Evolutionary conservation across 2,113 vertebrate species (phyloP).

Genomic region (Upupa epops): DNA sequence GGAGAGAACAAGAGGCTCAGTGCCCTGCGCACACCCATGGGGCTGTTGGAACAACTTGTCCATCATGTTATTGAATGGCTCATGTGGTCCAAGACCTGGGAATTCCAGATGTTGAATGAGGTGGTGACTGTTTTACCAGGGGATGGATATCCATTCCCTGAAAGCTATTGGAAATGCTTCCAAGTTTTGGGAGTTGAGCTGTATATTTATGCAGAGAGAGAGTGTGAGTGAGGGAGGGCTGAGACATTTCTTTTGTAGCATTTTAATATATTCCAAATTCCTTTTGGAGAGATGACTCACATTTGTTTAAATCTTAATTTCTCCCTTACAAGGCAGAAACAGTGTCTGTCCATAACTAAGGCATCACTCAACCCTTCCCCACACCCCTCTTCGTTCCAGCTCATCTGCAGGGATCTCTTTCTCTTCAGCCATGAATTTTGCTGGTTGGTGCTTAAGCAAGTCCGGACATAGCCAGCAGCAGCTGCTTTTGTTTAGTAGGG

Average conservation of each 20-base stretch:
- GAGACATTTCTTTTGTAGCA: constrained; percentile 20
- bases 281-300: constrained; percentile 50
- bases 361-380: background rate
- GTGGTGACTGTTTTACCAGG: background rate
- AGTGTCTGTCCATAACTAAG: constrained; percentile 16
- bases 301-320: constrained; percentile 48
- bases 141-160: background rate
- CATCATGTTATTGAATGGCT: background rate
- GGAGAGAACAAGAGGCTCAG: background rate
- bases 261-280: constrained; percentile 41
- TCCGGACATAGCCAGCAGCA: constrained; percentile 4
- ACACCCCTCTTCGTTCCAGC: background rate
- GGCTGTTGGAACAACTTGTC: background rate
- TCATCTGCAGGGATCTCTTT: background rate
- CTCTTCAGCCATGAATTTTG: constrained; percentile 4
- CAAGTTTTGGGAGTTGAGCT: constrained; percentile 19
- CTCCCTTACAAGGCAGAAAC: constrained; percentile 64
- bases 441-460: background rate
- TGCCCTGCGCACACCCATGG: background rate
- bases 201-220: background rate
- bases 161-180: constrained; percentile 1
- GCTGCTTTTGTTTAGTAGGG: constrained; percentile 41
- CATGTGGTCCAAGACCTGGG: too few species aligned
- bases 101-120: too few species aligned
- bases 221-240: background rate